Percentiles rank a stretch among this genome's conserved stretches.
phyloP scores from a whole-genome alignment of 2,113 vertebrate genomes.

The Lepus timidus region DNA sequence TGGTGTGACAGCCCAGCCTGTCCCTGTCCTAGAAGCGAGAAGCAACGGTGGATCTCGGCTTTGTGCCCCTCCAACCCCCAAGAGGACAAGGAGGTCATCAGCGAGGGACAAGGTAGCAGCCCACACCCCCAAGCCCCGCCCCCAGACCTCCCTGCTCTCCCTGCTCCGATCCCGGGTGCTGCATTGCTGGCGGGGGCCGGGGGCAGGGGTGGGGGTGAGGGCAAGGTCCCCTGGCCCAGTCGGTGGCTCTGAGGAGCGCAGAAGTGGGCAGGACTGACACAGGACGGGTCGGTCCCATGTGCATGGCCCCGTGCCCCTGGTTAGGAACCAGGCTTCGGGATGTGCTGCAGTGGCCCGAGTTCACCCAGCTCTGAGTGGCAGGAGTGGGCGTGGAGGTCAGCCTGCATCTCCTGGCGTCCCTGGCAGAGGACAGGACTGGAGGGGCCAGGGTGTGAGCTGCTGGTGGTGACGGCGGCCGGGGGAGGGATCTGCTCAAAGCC shows the following conservation, averaged over 20 bases:
- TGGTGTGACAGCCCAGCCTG: neutral
- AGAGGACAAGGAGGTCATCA: constrained; percentile 88
- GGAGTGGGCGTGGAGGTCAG: neutral
- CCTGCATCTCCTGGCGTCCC: neutral
- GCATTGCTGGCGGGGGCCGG: rapidly evolving
- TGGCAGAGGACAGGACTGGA: neutral
- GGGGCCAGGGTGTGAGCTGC: rapidly evolving
- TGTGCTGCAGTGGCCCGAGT: no score
- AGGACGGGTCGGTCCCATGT: rapidly evolving
- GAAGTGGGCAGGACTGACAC: neutral
- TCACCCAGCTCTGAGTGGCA: neutral
- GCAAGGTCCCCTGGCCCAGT: neutral
- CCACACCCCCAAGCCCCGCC: rapidly evolving
- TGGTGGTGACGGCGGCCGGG: neutral
- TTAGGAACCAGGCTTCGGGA: neutral
- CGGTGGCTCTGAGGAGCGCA: neutral
- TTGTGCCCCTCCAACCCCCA: constrained; percentile 90
- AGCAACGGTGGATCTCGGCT: constrained; percentile 95
- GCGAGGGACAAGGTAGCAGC: constrained; percentile 90
- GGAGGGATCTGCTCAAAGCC: neutral
- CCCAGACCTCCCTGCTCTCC: rapidly evolving
- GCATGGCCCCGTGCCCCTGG: neutral
- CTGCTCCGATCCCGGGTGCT: neutral
- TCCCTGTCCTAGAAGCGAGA: constrained; percentile 90
- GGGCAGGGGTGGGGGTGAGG: neutral